Conservation (phyloP, 2,113 vertebrate species). For the Pycnonotus jocosus region DNA sequence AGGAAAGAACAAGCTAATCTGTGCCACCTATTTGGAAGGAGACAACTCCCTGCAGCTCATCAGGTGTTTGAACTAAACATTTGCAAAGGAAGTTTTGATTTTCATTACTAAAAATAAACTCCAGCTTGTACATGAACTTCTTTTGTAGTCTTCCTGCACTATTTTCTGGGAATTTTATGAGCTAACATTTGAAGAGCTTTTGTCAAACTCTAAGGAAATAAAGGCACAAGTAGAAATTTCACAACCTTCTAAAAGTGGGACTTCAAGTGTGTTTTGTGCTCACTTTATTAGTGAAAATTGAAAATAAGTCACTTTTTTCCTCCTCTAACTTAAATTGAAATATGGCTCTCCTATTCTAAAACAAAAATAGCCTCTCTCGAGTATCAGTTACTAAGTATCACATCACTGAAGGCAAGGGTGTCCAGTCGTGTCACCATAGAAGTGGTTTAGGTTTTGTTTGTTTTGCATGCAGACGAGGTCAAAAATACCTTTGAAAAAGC, state of each 20-base stretch:
- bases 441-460: conserved; percentile 2
- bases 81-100: conserved; percentile 50
- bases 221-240: neutral
- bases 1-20: neutral
- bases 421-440: neutral
- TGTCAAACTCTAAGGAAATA: neutral
- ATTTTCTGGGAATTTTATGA: neutral
- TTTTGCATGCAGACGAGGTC: neutral
- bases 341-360: neutral
- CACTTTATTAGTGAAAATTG: neutral
- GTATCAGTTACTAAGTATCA: neutral
- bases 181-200: neutral
- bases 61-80: conserved; percentile 53
- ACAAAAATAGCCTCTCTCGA: neutral
- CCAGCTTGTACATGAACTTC: neutral
- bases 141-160: neutral
- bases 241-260: neutral
- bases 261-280: neutral
- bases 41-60: neutral
- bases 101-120: conserved; percentile 41
- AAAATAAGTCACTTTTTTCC: neutral
- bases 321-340: neutral
- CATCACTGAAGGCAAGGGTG: neutral
- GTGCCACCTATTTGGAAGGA: neutral
- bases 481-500: conserved; percentile 2